Percentiles rank a stretch among this genome's conserved stretches.
These are phyloP conservation scores for Vulpes lagopus DNA, from an alignment of 2,113 vertebrate species.

Conservation along the genomic window DNA sequence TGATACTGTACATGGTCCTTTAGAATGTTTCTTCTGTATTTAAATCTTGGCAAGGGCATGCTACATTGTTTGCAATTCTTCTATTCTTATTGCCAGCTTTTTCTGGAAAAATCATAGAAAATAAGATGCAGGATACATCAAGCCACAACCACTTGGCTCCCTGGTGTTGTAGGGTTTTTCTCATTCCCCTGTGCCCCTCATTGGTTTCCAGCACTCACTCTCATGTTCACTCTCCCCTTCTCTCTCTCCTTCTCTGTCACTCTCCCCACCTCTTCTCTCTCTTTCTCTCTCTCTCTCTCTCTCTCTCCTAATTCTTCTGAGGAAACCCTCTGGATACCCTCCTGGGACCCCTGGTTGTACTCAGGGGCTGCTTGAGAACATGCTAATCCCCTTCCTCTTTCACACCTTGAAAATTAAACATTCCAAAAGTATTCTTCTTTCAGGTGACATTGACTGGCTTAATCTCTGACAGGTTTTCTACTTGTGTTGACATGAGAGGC, in stretches of 20 bases:
- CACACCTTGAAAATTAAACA: constrained; percentile 73
- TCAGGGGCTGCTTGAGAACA: constrained; percentile 33
- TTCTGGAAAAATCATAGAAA: constrained; percentile 86
- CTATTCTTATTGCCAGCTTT: constrained; percentile 81
- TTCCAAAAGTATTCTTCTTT: constrained; percentile 51
- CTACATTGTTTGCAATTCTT: constrained; percentile 83
- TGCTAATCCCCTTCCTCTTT: constrained; percentile 65
- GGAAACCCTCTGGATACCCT: constrained; percentile 31
- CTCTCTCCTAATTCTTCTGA: constrained; percentile 55
- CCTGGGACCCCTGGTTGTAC: constrained; percentile 49
- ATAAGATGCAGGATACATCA: constrained; percentile 82
- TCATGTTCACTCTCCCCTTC: constrained; percentile 56
- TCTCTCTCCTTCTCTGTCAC: constrained; percentile 33
- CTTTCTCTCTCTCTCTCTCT: constrained; percentile 51
- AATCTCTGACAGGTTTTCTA: constrained; percentile 73
- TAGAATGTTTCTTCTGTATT: constrained; percentile 83
- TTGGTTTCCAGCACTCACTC: constrained; percentile 43
- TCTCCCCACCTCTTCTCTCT: not conserved
- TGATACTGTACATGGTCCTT: constrained; percentile 77
- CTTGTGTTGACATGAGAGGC: constrained; percentile 38
- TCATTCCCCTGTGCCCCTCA: constrained; percentile 56
- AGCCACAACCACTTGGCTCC: constrained; percentile 77
- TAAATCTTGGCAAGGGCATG: constrained; percentile 82
- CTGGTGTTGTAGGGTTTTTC: constrained; percentile 69
- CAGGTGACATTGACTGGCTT: constrained; percentile 54